Base-by-base conservation (phyloP, 2,888 invertebrate genomes). In the Argyresthia goedartella region DNA sequence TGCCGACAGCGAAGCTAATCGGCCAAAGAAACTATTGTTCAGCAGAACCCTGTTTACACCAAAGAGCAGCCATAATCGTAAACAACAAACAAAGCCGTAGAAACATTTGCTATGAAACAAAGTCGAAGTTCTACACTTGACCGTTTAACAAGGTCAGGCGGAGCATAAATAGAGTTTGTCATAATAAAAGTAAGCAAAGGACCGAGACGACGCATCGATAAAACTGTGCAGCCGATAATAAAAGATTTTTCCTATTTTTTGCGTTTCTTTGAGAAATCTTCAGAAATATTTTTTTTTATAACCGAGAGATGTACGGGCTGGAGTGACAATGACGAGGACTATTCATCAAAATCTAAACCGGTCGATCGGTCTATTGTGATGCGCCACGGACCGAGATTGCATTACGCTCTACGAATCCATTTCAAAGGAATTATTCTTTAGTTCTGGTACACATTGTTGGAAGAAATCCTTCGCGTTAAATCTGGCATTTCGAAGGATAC, bases 61-160 rank as follows among this genome's bases (percentile, higher is more conserved):
- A 44, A 44, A 9, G 9, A 9, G 10, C 25, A 25, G 25, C 8
- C n/a, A 15, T 45, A 14, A 14, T 45, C 25, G 25, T 46, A 8
- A 39, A 13, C 25, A 10, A 11, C 25, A 14, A 25, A n/a, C 25
- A 46, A 16, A 69, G 43, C 35, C 52, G 25, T 25, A 25, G 25
- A 25, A 6, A n/a, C n/a, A n/a, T n/a, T 25, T 25, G 25, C 25
- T 25, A 25, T 25, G 48, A 67, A 71, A 73, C 73, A 76, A 71
- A 71, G 69, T 68, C 67, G 67, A 69, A 67, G 64, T 66, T 61
- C 65, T 69, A 72, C 72, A 71, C 74, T 73, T 71, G 73, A 69
- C 66, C 64, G 61, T 59, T 61, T 57, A 54, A 63, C 71, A 75
- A 79, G 76, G 78, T 76, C 76, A 68, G 65, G 60, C 65, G 59